These are phyloP conservation scores for Pherbina coryleti DNA, from an alignment of 2,888 invertebrate genomes.

Conservation along the genomic window DNA sequence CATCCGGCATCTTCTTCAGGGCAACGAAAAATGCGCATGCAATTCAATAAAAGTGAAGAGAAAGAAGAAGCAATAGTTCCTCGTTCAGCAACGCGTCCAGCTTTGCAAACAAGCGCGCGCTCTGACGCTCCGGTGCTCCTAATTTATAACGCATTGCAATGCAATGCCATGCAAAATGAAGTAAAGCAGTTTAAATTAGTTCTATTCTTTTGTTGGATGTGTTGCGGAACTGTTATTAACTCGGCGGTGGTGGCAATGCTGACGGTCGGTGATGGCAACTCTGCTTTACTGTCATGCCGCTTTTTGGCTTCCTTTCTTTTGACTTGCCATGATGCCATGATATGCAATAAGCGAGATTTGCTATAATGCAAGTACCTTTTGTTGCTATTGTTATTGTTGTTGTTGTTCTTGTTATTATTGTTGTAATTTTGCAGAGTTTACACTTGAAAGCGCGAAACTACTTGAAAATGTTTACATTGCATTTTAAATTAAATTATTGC, in stretches of 20 bases:
- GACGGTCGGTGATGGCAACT: not conserved
- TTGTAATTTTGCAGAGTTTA: not conserved
- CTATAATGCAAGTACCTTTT: not conserved
- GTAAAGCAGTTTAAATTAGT: slow-evolving; percentile 60
- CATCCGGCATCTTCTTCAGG: not conserved
- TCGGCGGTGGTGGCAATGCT: not conserved
- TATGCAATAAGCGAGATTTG: too few relatives aligned
- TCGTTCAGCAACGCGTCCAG: not conserved
- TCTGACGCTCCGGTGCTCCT: not conserved
- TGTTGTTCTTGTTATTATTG: too few relatives aligned
- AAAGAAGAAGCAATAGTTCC: not conserved
- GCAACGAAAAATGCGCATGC: slow-evolving; percentile 23
- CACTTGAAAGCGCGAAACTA: not conserved
- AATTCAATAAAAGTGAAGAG: not conserved
- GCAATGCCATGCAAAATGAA: slow-evolving; percentile 37
- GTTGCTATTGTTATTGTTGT: not conserved
- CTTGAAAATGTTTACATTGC: not conserved
- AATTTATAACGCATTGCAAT: slow-evolving; percentile 23
- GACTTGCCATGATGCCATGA: too few relatives aligned
- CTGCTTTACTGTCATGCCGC: not conserved
- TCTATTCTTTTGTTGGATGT: slow-evolving; percentile 56
- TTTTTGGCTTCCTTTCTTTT: not conserved
- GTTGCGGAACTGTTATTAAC: slow-evolving; percentile 30
- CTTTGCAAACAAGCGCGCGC: not conserved
- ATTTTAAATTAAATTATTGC: slow-evolving; percentile 19